Evolutionary conservation across 2,888 invertebrate species (phyloP).

Genomic region (Osmoderma eremita): DNA sequence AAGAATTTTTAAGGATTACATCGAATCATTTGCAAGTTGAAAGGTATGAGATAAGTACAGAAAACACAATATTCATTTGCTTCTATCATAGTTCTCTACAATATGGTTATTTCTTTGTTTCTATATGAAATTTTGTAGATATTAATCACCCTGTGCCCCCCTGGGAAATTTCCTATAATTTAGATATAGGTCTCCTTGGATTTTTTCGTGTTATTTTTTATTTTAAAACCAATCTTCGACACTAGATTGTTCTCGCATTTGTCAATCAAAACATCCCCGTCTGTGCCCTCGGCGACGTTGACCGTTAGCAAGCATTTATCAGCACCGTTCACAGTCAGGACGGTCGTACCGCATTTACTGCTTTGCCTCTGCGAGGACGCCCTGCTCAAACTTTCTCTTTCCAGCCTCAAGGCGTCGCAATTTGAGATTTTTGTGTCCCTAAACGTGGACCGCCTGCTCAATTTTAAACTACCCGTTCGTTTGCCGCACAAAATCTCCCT

Average conservation of each 20-base stretch:
- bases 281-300: neutral
- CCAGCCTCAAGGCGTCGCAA: conserved; percentile 23
- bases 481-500: conserved; percentile 77
- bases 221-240: conserved; percentile 21
- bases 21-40: too few species aligned
- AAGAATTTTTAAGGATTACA: too few species aligned
- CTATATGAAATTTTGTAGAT: too few species aligned
- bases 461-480: conserved; percentile 53
- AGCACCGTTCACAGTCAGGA: conserved; percentile 14
- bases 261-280: neutral
- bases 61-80: too few species aligned
- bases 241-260: conserved; percentile 3
- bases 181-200: conserved; percentile 26
- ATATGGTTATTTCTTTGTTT: too few species aligned
- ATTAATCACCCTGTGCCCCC: too few species aligned
- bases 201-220: conserved; percentile 13
- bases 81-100: too few species aligned
- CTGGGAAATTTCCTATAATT: neutral
- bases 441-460: conserved; percentile 24
- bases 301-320: conserved; percentile 9
- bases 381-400: conserved; percentile 20
- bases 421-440: conserved; percentile 19
- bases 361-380: conserved; percentile 16
- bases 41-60: too few species aligned
- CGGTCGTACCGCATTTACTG: conserved; percentile 6